These are phyloP conservation scores for Trichosurus vulpecula DNA, from an alignment of 2,797 vertebrate genomes.

Conservation along the genomic window DNA sequence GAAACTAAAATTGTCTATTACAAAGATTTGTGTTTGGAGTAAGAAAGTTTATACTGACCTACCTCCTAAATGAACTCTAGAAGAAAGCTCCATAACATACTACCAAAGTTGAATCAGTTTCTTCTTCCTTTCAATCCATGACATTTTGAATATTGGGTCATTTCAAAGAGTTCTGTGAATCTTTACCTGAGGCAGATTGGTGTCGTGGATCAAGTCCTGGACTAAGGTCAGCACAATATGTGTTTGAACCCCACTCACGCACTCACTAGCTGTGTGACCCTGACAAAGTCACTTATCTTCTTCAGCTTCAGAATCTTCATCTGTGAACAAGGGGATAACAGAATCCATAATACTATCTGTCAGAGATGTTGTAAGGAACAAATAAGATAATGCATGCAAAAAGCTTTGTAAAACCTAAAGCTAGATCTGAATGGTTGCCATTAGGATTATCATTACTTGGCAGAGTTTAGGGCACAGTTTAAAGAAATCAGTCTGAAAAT, in stretches of 20 bases:
- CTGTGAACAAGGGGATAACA: not conserved
- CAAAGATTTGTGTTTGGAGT: not conserved
- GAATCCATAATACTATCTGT: not conserved
- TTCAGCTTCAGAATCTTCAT: constrained; percentile 36
- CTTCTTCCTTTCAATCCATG: constrained; percentile 18
- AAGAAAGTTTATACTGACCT: constrained; percentile 19
- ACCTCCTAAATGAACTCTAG: constrained; percentile 30
- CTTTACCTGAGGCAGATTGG: not conserved
- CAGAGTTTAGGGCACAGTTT: not conserved
- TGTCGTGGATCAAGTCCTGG: not conserved
- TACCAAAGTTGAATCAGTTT: constrained; percentile 39
- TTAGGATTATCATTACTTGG: not conserved
- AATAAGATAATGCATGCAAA: not conserved
- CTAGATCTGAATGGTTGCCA: not conserved
- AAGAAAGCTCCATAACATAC: constrained; percentile 28
- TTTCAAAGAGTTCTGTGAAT: constrained; percentile 1
- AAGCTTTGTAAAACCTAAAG: not conserved
- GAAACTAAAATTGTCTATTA: not conserved
- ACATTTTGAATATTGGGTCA: not conserved
- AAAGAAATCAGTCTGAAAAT: constrained; percentile 15
- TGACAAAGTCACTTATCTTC: not conserved
- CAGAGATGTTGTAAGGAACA: not conserved
- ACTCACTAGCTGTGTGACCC: not conserved
- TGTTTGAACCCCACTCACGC: not conserved
- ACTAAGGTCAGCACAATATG: not conserved